Conservation (phyloP, 2,888 invertebrate genomes). For the Ectemnius cavifrons region DNA sequence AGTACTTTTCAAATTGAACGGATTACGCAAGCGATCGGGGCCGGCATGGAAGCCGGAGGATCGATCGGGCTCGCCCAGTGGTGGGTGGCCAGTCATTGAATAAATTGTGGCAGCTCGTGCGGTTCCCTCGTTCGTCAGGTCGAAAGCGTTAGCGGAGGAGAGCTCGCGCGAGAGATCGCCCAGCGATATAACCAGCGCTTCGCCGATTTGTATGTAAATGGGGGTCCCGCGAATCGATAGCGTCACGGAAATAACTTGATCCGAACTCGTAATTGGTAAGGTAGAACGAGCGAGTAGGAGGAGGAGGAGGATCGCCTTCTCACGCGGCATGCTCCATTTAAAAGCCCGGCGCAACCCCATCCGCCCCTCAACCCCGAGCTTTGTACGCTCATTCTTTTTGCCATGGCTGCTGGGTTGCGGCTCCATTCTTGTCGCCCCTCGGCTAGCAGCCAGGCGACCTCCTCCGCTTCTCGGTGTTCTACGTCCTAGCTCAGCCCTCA, state of each 20-base stretch:
- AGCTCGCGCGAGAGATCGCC: slow-evolving; percentile 30
- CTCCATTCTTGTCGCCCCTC: too few relatives aligned
- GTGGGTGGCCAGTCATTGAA: slow-evolving; percentile 47
- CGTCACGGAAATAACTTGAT: slow-evolving; percentile 59
- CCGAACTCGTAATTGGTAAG: slow-evolving; percentile 52
- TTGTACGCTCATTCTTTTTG: not conserved
- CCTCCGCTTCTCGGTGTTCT: slow-evolving; percentile 16
- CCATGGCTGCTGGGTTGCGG: not conserved
- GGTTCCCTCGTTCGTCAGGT: slow-evolving; percentile 52
- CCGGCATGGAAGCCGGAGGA: too few relatives aligned
- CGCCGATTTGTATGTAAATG: slow-evolving; percentile 60
- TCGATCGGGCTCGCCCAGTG: not conserved
- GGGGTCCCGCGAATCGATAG: slow-evolving; percentile 31
- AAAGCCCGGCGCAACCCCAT: not conserved
- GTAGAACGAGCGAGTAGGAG: not conserved
- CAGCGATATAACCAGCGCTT: slow-evolving; percentile 39
- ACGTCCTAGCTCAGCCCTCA: not conserved
- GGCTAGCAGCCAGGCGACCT: not conserved
- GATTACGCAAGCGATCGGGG: too few relatives aligned
- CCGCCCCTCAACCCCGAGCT: too few relatives aligned
- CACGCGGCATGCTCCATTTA: slow-evolving; percentile 11
- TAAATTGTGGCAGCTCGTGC: slow-evolving; percentile 45
- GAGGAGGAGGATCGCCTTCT: not conserved
- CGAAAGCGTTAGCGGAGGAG: slow-evolving; percentile 17
- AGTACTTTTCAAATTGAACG: too few relatives aligned